Evolutionary conservation across 2,888 invertebrate genomes (phyloP).

Genomic region (Amblyjoppa proteus): DNA sequence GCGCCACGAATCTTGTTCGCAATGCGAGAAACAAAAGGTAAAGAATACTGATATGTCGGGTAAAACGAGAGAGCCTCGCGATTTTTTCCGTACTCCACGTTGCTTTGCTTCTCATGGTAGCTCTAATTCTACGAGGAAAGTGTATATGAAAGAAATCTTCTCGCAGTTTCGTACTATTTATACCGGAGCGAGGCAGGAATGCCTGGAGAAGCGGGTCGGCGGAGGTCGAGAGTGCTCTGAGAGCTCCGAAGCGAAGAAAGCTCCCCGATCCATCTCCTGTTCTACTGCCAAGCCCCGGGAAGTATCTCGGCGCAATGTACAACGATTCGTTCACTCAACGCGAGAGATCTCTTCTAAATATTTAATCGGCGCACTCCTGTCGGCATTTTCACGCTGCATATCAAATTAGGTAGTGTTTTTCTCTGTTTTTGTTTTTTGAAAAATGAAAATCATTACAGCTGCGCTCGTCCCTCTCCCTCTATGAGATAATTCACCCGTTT

Average conservation of each 20-base stretch:
- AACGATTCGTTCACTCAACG: constrained; percentile 54
- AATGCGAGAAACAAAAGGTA: constrained; percentile 25
- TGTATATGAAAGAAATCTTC: constrained; percentile 56
- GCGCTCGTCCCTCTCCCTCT: neutral
- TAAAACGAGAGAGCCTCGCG: neutral
- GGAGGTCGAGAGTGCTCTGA: constrained; percentile 63
- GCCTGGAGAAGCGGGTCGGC: constrained; percentile 34
- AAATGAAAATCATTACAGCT: neutral
- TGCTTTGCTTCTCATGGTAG: constrained; percentile 25
- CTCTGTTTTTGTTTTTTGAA: neutral
- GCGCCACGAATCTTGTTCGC: constrained; percentile 7
- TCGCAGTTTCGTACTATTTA: constrained; percentile 50
- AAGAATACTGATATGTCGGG: neutral
- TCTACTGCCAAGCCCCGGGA: constrained; percentile 11
- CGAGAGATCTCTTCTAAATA: constrained; percentile 61
- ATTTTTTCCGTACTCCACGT: constrained; percentile 20
- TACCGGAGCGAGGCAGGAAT: constrained; percentile 44
- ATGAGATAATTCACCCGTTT: neutral
- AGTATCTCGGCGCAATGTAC: constrained; percentile 38
- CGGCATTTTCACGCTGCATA: constrained; percentile 54
- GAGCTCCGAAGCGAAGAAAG: constrained; percentile 56
- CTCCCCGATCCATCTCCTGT: constrained; percentile 62
- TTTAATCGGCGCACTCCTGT: constrained; percentile 59
- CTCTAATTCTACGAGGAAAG: constrained; percentile 58
- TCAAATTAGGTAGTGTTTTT: neutral